Percentiles rank a stretch among this genome's conserved stretches.
Evolutionary conservation across 2,888 invertebrate genomes (phyloP).

Genomic region (Idaea aversata): DNA sequence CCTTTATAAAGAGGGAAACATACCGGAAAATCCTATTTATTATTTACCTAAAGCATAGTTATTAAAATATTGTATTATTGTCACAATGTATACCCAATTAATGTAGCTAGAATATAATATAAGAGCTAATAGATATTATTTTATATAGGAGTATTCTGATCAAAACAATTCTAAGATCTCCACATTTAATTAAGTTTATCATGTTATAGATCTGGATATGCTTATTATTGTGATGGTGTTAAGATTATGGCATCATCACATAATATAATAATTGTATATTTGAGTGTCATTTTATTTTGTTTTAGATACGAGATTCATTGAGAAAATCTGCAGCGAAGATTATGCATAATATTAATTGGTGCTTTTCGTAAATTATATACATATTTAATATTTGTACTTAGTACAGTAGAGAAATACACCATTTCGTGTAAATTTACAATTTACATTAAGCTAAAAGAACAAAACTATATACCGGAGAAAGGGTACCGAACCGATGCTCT

Average conservation of each 20-base stretch:
- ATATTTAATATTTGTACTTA: background rate
- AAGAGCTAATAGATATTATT: background rate
- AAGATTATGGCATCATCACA: background rate
- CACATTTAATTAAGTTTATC: background rate
- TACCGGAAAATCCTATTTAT: background rate
- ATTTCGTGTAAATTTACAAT: background rate
- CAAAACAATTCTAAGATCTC: background rate
- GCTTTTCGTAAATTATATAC: background rate
- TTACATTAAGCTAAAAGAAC: background rate
- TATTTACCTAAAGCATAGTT: background rate
- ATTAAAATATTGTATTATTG: background rate
- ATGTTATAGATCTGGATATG: background rate
- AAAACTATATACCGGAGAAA: background rate
- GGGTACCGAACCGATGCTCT: no score
- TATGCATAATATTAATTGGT: background rate
- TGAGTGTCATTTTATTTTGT: background rate
- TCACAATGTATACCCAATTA: background rate
- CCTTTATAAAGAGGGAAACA: background rate
- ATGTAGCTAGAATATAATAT: background rate
- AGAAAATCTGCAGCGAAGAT: conserved; percentile 1
- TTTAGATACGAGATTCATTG: background rate
- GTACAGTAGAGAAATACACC: background rate
- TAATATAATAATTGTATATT: background rate
- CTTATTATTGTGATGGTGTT: background rate
- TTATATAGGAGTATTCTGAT: background rate